Percentiles rank a stretch among this genome's conserved stretches.
phyloP scores from a whole-genome alignment of 2,797 vertebrate species.

The Sternarchorhynchus goeldii region DNA sequence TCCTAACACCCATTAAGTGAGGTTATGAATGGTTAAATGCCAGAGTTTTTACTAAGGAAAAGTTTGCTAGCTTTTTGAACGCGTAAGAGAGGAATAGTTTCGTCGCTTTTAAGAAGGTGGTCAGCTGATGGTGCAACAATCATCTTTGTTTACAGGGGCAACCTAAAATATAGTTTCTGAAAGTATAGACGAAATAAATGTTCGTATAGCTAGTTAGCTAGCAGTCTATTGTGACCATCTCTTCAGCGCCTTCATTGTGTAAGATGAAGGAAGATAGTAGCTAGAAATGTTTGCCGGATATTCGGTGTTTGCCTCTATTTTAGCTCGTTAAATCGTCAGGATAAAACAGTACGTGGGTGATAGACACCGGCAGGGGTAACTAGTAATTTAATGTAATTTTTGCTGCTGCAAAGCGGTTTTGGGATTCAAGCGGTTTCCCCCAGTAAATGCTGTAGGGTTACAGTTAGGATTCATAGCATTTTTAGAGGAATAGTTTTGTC shows the following conservation, averaged over 20 bases:
- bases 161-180: too few species aligned
- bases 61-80: conserved; percentile 6
- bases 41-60: conserved; percentile 3
- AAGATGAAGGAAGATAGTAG: background rate
- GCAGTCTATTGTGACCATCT: background rate
- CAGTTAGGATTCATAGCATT: too few species aligned
- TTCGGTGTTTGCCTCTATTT: background rate
- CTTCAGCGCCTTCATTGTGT: background rate
- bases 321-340: background rate
- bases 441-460: background rate
- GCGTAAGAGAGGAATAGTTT: too few species aligned
- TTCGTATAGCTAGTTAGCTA: background rate
- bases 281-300: too few species aligned
- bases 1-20: conserved; percentile 4
- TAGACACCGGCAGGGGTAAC: too few species aligned
- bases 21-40: conserved; percentile 13
- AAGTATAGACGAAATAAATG: too few species aligned
- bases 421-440: background rate
- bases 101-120: too few species aligned
- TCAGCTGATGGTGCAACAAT: too few species aligned
- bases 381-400: background rate
- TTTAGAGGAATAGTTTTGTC: too few species aligned
- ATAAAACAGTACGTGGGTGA: too few species aligned
- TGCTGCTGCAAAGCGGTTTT: background rate
- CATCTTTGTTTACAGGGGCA: too few species aligned